Percentiles rank a stretch among this genome's conserved stretches.
Conservation (phyloP, 2,113 vertebrate species). For the Holacanthus passer region DNA sequence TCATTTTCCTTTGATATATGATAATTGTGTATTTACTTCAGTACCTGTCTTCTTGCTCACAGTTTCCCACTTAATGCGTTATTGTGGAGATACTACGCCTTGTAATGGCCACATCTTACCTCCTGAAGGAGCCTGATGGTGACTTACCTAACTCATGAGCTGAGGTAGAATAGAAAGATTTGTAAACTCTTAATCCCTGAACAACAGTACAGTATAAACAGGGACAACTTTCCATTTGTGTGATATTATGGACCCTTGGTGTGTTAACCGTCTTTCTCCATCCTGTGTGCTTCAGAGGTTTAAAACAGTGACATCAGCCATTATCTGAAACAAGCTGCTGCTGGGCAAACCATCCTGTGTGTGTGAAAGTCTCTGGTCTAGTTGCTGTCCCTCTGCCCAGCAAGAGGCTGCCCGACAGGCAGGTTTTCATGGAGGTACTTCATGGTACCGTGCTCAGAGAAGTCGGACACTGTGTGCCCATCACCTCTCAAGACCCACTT, state of each 20-base stretch:
- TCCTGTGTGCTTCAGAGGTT: conserved; percentile 23
- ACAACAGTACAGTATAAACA: neutral
- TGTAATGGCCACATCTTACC: neutral
- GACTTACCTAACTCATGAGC: neutral
- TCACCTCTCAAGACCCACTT: conserved; percentile 96
- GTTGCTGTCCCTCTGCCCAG: conserved; percentile 66
- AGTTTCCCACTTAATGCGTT: neutral
- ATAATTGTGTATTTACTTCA: neutral
- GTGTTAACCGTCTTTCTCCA: conserved; percentile 10
- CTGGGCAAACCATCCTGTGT: neutral
- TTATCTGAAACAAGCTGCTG: conserved; percentile 9
- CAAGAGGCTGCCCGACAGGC: conserved; percentile 77
- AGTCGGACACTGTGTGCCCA: conserved; percentile 92
- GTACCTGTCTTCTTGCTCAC: neutral
- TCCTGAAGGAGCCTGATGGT: neutral
- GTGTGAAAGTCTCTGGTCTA: conserved; percentile 45
- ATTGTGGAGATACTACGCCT: neutral
- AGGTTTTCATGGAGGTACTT: conserved; percentile 93
- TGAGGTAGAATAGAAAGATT: conserved; percentile 55
- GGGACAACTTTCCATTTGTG: neutral
- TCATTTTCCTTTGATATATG: conserved; percentile 4
- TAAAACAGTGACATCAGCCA: conserved; percentile 21
- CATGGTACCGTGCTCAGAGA: conserved; percentile 92
- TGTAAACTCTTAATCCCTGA: conserved; percentile 36
- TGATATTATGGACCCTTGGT: conserved; percentile 11